Evolutionary conservation across 2,113 vertebrate genomes (phyloP).

Genomic region (Acinonyx jubatus): DNA sequence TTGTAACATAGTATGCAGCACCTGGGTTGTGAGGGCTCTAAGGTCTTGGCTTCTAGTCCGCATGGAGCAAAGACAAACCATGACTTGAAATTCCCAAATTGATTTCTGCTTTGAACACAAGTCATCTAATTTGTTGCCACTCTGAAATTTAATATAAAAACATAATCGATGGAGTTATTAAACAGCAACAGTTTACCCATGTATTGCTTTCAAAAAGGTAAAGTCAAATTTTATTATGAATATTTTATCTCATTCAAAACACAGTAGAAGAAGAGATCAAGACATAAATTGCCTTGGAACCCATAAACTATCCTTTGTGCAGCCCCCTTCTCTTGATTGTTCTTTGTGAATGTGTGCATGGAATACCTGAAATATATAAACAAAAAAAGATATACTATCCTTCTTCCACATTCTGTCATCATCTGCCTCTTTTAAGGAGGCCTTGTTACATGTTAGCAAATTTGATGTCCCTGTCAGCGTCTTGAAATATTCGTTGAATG

Average conservation of each 20-base stretch:
- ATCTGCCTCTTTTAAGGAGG: slow-evolving; percentile 1
- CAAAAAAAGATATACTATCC: background rate
- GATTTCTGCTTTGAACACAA: background rate
- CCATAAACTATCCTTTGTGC: background rate
- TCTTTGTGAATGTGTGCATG: background rate
- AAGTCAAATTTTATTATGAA: background rate
- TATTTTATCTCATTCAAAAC: background rate
- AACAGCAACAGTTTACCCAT: background rate
- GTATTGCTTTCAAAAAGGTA: background rate
- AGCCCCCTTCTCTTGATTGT: background rate
- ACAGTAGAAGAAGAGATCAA: background rate
- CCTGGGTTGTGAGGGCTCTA: background rate
- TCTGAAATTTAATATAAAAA: background rate
- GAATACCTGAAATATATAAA: background rate
- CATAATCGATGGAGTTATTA: background rate
- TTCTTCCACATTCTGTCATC: background rate
- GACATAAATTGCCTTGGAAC: background rate
- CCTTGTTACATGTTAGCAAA: slow-evolving; percentile 34
- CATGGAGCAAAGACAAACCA: background rate
- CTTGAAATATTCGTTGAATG: slow-evolving; percentile 65
- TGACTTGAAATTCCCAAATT: background rate
- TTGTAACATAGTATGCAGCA: background rate
- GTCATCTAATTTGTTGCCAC: background rate
- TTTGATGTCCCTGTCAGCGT: slow-evolving; percentile 15
- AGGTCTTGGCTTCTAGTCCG: background rate